phyloP scores from a whole-genome alignment of 2,888 invertebrate genomes.

The Diarsia mendica region DNA sequence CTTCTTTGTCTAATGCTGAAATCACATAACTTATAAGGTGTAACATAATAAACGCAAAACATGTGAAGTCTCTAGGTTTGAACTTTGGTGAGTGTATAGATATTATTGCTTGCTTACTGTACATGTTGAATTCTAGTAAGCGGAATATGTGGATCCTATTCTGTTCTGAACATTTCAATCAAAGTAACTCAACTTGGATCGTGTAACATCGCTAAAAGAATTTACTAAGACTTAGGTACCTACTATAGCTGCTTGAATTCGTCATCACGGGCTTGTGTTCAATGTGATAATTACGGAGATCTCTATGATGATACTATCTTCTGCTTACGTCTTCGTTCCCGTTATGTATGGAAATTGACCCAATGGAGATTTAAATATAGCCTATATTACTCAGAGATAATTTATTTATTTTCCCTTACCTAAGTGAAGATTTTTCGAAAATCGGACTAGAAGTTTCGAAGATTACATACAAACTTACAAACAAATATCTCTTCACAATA shows the following conservation, averaged over 20 bases:
- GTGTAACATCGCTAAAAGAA: background rate
- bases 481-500: no score
- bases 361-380: no score
- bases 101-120: no score
- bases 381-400: no score
- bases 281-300: background rate
- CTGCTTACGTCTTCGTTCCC: background rate
- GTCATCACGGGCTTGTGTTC: background rate
- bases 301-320: background rate
- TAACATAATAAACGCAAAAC: no score
- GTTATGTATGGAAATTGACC: no score
- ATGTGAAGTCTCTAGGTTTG: no score
- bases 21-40: background rate
- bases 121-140: background rate
- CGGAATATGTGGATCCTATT: background rate
- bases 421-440: no score
- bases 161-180: background rate
- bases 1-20: background rate
- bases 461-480: no score
- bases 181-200: background rate
- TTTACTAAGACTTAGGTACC: constrained; percentile 4
- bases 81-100: no score
- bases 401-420: no score
- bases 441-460: no score
- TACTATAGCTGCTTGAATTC: background rate